A percentile compares a stretch with the other conserved stretches of the same genome.
These are phyloP conservation scores for Oostethus manadensis DNA, from an alignment of 2,113 vertebrate species.

Conservation along the genomic window DNA sequence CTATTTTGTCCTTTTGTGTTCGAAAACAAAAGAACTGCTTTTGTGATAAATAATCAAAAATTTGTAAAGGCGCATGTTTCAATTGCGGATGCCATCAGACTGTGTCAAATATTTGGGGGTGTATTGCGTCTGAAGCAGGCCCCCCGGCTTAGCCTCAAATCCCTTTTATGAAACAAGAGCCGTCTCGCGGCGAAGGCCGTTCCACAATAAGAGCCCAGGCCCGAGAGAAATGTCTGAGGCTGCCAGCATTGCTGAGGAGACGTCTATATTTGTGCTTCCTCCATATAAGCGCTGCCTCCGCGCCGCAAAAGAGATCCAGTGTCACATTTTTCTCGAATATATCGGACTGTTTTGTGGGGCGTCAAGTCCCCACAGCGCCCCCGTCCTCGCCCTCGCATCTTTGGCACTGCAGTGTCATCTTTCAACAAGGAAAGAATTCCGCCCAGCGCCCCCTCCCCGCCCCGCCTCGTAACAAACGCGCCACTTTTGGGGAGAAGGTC, in stretches of 20 bases:
- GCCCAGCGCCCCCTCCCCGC: slow-evolving; percentile 21
- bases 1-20: too few species aligned
- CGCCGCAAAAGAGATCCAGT: slow-evolving; percentile 43
- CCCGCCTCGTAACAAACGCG: slow-evolving; percentile 49
- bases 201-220: slow-evolving; percentile 50
- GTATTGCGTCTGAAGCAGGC: neutral
- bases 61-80: too few species aligned
- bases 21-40: too few species aligned
- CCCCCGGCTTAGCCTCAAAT: slow-evolving; percentile 3
- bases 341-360: slow-evolving; percentile 42
- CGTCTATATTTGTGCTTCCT: slow-evolving; percentile 68
- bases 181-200: slow-evolving; percentile 53
- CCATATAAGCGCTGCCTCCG: slow-evolving; percentile 50
- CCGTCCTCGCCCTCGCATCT: slow-evolving; percentile 21
- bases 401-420: slow-evolving; percentile 55
- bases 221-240: slow-evolving; percentile 40
- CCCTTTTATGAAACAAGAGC: slow-evolving; percentile 14
- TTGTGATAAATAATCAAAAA: too few species aligned
- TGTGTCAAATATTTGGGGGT: neutral
- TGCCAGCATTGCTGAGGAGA: slow-evolving; percentile 57
- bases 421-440: slow-evolving; percentile 65
- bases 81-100: neutral
- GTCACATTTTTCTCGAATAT: slow-evolving; percentile 64
- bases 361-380: slow-evolving; percentile 47
- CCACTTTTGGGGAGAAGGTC: slow-evolving; percentile 59